Evolutionary conservation across 2,113 vertebrate species (phyloP), one percentile per base, ranked within the genome.

Genomic region (Apteryx mantelli): DNA sequence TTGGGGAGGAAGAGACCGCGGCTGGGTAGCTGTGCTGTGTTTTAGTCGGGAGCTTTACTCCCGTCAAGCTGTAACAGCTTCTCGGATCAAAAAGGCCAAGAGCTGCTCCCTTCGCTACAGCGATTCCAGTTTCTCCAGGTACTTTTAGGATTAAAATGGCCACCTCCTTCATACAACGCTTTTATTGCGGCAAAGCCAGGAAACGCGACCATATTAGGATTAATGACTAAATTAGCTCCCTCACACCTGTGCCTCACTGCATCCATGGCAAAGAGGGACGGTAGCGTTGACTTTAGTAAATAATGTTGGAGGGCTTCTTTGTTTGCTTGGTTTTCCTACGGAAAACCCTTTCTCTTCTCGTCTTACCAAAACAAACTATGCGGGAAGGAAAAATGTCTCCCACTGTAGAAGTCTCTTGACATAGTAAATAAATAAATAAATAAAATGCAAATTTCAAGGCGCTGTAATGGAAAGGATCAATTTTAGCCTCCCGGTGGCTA

Each of bases 401-500:
- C 42, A 13, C 32, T 40, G n/a, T 34, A 94, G 46, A 95, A 95
- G 74, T 69, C 92, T 79, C 61, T 64, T 60, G 69, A 94, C 71
- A 60, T 30, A 38, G 36, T 5, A 42, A 42, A 42, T 17, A 16
- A 46, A 46, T 42, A 42, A 44, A 44, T 53, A 85, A 93, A 96
- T 21, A n/a, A 95, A 95, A 94, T 53, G 71, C 76, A 91, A 94
- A 93, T 91, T 55, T 93, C 82, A 73, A 83, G 73, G 69, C 86
- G 69, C 52, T 83, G 34, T 93, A 96, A 96, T 84, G 88, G 93
- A 85, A 22, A 90, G 69, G 91, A 95, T 95, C 60, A 81, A 78
- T 96, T 97, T 88, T 40, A 87, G 73, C 53, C 85, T 94, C 86
- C 89, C 75, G 38, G 82, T 94, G 60, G 92, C 82, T 89, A 93